Evolutionary conservation across 2,797 vertebrate species (phyloP).

Genomic region (Scolopax rusticola): DNA sequence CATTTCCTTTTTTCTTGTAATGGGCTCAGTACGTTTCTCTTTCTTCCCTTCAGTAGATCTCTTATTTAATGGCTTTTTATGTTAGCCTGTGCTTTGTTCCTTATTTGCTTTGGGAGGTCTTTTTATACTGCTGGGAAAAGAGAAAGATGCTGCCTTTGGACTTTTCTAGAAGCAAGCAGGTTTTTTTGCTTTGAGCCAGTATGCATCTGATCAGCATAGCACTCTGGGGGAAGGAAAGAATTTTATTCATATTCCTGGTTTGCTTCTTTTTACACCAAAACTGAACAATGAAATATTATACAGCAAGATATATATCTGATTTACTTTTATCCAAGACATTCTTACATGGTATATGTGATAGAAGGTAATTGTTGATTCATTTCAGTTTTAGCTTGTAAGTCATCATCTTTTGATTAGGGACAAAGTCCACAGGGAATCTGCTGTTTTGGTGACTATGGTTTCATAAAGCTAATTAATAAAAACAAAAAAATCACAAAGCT

Average conservation of each 20-base stretch:
- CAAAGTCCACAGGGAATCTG: background rate
- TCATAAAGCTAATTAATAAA: background rate
- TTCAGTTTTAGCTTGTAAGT: background rate
- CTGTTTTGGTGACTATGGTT: background rate
- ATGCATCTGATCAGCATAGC: background rate
- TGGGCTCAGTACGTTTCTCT: background rate
- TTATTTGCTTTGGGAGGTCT: background rate
- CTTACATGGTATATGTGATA: background rate
- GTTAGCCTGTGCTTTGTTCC: background rate
- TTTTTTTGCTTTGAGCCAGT: background rate
- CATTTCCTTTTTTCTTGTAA: constrained; percentile 2
- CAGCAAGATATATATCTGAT: background rate
- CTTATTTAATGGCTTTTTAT: background rate
- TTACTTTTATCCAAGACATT: background rate
- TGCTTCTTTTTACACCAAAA: background rate
- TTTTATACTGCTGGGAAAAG: background rate
- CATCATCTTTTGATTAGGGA: fast-evolving
- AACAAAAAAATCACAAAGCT: background rate
- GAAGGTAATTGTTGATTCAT: background rate
- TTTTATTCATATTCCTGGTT: background rate
- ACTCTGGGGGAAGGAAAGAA: background rate
- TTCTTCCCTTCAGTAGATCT: background rate
- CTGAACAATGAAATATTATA: background rate
- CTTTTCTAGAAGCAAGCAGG: background rate
- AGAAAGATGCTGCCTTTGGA: background rate